Percentiles rank a stretch among this genome's conserved stretches.
Evolutionary conservation across 2,888 invertebrate genomes (phyloP).

Genomic region (Drosophila nr. fundita): DNA sequence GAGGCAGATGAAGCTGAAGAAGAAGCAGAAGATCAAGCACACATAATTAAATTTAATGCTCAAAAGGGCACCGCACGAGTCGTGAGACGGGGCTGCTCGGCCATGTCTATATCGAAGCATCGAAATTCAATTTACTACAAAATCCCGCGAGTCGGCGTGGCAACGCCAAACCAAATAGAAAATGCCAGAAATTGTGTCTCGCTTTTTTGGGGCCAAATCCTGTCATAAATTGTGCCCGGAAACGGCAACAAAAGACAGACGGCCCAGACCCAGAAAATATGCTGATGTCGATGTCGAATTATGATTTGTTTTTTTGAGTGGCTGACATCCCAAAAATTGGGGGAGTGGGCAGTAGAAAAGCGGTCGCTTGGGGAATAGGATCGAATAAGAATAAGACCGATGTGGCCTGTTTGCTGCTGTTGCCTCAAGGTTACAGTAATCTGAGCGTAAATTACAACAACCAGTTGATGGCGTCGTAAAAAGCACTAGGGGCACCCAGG

Average conservation of each 20-base stretch:
- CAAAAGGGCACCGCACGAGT: conserved; percentile 35
- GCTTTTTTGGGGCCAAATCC: conserved; percentile 65
- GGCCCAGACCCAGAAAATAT: conserved; percentile 63
- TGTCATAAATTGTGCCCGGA: conserved; percentile 72
- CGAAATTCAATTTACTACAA: conserved; percentile 78
- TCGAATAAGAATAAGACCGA: conserved; percentile 32
- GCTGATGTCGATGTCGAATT: conserved; percentile 81
- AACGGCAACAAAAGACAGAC: conserved; percentile 56
- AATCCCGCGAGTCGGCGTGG: conserved; percentile 72
- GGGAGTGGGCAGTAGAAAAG: neutral
- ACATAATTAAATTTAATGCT: conserved; percentile 76
- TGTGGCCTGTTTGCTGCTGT: conserved; percentile 23
- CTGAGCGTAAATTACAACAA: conserved; percentile 69
- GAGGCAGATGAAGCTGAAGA: neutral
- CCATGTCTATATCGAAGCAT: conserved; percentile 67
- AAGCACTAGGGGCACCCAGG: conserved; percentile 60
- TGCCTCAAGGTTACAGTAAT: conserved; percentile 54
- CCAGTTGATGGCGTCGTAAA: conserved; percentile 75
- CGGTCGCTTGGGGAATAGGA: conserved; percentile 59
- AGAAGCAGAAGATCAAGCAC: conserved; percentile 36
- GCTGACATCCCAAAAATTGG: conserved; percentile 8
- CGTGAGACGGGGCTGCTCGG: neutral
- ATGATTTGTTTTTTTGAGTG: conserved; percentile 76
- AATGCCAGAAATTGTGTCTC: conserved; percentile 71
- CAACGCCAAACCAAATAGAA: conserved; percentile 66